Percentiles rank a stretch among this genome's conserved stretches.
These are phyloP conservation scores for Ernsta delagoae DNA, from an alignment of 2,888 invertebrate species.

Conservation along the genomic window DNA sequence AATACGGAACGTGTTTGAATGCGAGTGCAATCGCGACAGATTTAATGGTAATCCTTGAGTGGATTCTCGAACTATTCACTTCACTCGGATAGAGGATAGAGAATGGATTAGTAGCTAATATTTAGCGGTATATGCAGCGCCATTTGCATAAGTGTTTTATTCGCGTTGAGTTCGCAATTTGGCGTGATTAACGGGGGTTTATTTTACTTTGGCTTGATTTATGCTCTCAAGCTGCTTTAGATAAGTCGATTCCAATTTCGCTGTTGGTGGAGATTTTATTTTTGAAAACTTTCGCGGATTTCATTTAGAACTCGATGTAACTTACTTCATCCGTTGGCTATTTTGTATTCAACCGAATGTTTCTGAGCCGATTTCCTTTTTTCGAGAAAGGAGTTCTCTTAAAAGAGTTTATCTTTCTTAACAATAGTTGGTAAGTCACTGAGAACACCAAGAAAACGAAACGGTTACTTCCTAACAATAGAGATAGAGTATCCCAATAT, in stretches of 20 bases:
- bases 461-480: conserved; percentile 2
- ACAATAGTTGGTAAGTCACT: not conserved
- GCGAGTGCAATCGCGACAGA: conserved; percentile 52
- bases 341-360: not conserved
- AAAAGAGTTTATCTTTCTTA: not conserved
- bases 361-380: not conserved
- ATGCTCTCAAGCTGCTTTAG: conserved; percentile 33
- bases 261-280: conserved; percentile 10
- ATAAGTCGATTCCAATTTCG: conserved; percentile 25
- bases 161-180: conserved; percentile 36
- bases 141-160: conserved; percentile 38
- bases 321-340: not conserved
- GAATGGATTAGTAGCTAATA: conserved; percentile 32
- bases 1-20: conserved; percentile 63
- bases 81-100: conserved; percentile 19
- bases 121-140: conserved; percentile 29
- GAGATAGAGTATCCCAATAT: conserved; percentile 4
- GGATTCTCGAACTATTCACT: conserved; percentile 42
- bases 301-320: not conserved
- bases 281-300: not conserved
- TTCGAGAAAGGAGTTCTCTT: not conserved
- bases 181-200: conserved; percentile 36
- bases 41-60: conserved; percentile 51
- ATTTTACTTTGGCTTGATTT: conserved; percentile 32
- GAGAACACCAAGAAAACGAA: not conserved